phyloP scores from a whole-genome alignment of 2,888 invertebrate genomes.

The Amblyjoppa fuscipennis region DNA sequence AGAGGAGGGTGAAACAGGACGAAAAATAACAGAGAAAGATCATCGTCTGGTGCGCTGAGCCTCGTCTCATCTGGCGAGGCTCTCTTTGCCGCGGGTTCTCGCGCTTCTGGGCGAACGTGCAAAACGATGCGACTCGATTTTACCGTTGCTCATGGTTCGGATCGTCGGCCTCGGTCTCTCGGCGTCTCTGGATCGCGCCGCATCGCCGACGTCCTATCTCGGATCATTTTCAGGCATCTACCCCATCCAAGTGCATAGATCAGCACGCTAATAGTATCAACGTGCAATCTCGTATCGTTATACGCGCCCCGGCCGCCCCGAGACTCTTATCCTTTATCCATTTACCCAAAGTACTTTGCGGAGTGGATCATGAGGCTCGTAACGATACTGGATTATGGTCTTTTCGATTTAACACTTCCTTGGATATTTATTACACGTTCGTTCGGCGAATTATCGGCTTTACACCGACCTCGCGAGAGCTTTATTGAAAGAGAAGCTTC shows the following conservation, averaged over 20 bases:
- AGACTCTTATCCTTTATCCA: slow-evolving; percentile 48
- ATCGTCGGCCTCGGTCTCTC: slow-evolving; percentile 43
- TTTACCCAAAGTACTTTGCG: slow-evolving; percentile 45
- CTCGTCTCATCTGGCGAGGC: slow-evolving; percentile 49
- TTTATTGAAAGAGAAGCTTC: slow-evolving; percentile 34
- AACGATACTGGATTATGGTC: slow-evolving; percentile 55
- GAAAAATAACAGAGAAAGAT: slow-evolving; percentile 26
- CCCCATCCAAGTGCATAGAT: slow-evolving; percentile 31
- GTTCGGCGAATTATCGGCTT: slow-evolving; percentile 41
- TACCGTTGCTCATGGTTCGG: slow-evolving; percentile 62
- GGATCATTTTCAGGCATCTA: slow-evolving; percentile 55
- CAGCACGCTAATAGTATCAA: slow-evolving; percentile 74
- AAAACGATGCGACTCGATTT: slow-evolving; percentile 60
- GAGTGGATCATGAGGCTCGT: slow-evolving; percentile 36
- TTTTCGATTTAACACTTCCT: slow-evolving; percentile 33
- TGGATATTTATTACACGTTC: slow-evolving; percentile 39
- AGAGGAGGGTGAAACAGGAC: slow-evolving; percentile 13
- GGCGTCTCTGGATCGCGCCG: slow-evolving; percentile 17
- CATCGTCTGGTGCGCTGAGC: neutral
- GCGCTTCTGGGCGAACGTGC: slow-evolving; percentile 46
- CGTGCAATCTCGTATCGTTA: slow-evolving; percentile 78
- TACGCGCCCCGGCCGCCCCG: slow-evolving; percentile 58
- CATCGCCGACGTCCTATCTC: slow-evolving; percentile 36
- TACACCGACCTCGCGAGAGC: neutral
- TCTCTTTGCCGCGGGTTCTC: slow-evolving; percentile 33